phyloP scores from a whole-genome alignment of 2,888 invertebrate genomes.

The Tetragonisca angustula region DNA sequence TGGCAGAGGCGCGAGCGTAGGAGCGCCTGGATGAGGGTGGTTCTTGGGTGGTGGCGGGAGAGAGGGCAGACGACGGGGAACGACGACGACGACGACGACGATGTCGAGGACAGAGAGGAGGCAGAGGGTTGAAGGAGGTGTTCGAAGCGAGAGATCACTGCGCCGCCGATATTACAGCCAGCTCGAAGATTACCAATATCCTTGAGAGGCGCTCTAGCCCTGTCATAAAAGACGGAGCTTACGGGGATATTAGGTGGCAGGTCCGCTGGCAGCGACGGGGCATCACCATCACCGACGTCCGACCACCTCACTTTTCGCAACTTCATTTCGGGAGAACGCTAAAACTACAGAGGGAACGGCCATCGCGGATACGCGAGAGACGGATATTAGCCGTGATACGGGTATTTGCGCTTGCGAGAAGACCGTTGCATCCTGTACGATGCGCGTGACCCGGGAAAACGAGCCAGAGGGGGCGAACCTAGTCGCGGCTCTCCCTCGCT shows the following conservation, averaged over 20 bases:
- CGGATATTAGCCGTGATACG: slow-evolving; percentile 53
- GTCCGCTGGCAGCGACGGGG: slow-evolving; percentile 58
- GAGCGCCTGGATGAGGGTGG: slow-evolving; percentile 50
- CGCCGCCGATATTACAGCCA: slow-evolving; percentile 83
- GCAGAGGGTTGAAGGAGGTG: slow-evolving; percentile 57
- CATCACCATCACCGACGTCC: slow-evolving; percentile 59
- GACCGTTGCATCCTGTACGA: slow-evolving; percentile 32
- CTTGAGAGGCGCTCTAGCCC: slow-evolving; percentile 83
- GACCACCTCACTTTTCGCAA: slow-evolving; percentile 79
- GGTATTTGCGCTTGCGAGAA: slow-evolving; percentile 27
- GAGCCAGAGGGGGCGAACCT: background rate
- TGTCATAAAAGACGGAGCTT: slow-evolving; percentile 84
- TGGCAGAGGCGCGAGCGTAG: slow-evolving; percentile 52
- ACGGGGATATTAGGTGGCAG: slow-evolving; percentile 82
- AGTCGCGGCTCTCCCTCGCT: slow-evolving; percentile 1
- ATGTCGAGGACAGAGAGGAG: slow-evolving; percentile 13
- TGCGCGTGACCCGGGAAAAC: background rate
- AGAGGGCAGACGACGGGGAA: slow-evolving; percentile 46
- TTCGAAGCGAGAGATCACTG: slow-evolving; percentile 82
- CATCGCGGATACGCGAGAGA: slow-evolving; percentile 31
- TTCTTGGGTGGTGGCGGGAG: slow-evolving; percentile 52
- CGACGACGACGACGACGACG: background rate
- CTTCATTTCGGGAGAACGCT: slow-evolving; percentile 79
- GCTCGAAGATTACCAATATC: slow-evolving; percentile 84
- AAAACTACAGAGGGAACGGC: slow-evolving; percentile 65